phyloP scores from a whole-genome alignment of 1,140 invertebrate genomes.

The Drosophila simulans region DNA sequence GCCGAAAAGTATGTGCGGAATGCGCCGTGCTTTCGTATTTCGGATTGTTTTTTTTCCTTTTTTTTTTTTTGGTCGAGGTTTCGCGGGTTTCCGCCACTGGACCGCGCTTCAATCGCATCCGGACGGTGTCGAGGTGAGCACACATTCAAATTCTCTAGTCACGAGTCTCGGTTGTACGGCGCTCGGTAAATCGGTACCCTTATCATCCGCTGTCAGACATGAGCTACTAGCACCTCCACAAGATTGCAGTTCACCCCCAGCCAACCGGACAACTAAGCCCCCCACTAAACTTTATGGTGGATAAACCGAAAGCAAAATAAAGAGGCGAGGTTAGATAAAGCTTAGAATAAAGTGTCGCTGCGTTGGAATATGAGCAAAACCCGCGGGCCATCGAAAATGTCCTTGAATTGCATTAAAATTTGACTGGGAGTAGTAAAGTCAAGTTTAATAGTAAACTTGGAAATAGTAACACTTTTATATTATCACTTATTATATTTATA shows the following conservation, averaged over 20 bases:
- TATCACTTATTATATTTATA: too few relatives aligned
- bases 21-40: conserved; percentile 37
- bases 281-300: conserved; percentile 17
- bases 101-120: conserved; percentile 45
- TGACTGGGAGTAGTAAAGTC: neutral
- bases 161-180: conserved; percentile 4
- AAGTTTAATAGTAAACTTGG: too few relatives aligned
- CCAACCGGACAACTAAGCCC: conserved; percentile 24
- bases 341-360: conserved; percentile 7
- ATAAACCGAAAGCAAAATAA: conserved; percentile 12
- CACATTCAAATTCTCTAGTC: conserved; percentile 4
- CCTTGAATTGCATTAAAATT: neutral
- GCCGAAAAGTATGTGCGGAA: conserved; percentile 56
- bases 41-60: neutral
- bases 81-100: conserved; percentile 23
- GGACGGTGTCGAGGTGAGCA: conserved; percentile 44
- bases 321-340: neutral
- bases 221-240: conserved; percentile 10
- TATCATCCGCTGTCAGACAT: conserved; percentile 20
- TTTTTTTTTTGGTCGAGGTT: neutral
- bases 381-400: neutral
- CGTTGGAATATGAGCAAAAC: neutral
- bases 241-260: conserved; percentile 17
- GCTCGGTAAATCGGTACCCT: conserved; percentile 1
- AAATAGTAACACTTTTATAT: too few relatives aligned